Base-by-base conservation (phyloP, 2,113 vertebrate species). In the Oplegnathus fasciatus region DNA sequence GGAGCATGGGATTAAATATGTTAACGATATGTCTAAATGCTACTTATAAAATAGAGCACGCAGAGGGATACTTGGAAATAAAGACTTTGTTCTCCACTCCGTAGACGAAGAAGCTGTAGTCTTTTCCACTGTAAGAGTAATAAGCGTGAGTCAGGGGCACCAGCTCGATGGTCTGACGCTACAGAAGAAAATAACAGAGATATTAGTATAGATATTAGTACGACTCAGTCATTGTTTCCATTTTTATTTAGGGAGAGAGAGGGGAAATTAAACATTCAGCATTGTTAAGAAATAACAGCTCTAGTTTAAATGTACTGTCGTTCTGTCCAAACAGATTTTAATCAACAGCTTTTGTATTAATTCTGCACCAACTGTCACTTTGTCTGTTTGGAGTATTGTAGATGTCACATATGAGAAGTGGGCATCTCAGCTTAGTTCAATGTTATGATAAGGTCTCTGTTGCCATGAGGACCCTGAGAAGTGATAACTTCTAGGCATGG, bases 101-200 rank as follows among this genome's bases (percentile, higher is more conserved):
- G 0, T 95, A 97, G 67, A 97, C 50, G 11, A 94, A 97, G 93
- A 94, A 97, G 86, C 92, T 86, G 2, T 83, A 89, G 10, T 93
- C 88, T 81, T 96, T 96, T 1, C 95, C 96, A 0, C 8, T 94
- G 83, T 96, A 96, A 26, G 79, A 80, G 85, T 95, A 97, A 24
- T 75, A 90, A 0, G 96, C 97, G 64, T 96, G 96, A 0, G 97
- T 97, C 81, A 97, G 92, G 1, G 97, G 97, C 52, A 98, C 94
- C 84, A 97, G 84, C 93, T 97, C 97, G 1, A 97, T 90, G 42
- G 94, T 96, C 89, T 98, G 97, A 54, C 95, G 92, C 97, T 97
- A 83, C 40, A n/a, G 74, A 92, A 57, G 86, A 20, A 89, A 26
- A 83, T 0, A 55, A 37, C n/a, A n/a, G n/a, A n/a, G n/a, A n/a